Base-by-base conservation (phyloP, 2,113 vertebrate species). In the Notiomystis cincta region DNA sequence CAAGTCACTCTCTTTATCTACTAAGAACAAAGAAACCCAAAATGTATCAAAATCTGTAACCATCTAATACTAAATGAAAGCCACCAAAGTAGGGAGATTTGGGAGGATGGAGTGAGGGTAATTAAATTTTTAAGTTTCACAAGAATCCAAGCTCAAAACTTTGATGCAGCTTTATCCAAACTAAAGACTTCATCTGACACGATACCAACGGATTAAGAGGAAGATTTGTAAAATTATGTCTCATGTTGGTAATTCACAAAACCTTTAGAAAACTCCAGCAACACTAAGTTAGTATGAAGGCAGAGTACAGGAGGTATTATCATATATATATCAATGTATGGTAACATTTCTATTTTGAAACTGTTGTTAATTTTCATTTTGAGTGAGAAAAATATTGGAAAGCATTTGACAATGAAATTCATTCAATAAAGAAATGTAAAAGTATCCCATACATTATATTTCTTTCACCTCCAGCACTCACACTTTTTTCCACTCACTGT, bases 81-180 rank as follows among this genome's bases (percentile, higher is more conserved):
- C 3, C 31, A 25, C 17, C 28, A 70, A 65, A 67, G 33, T 54
- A 72, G 15, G 5, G 9, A 33, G 2, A 79, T 66, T 57, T 38
- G 7, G 14, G 10, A 14, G 7, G 11, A 11, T 31, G 5, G 3
- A 24, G 8, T 13, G 5, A 2, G 4, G 3, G 2, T 6, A 21
- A 6, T 56, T 53, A 57, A 65, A 47, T n/a, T 42, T 45, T 30
- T 30, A 31, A 24, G 7, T 28, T 90, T 58, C 47, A 21, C 15
- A 25, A 44, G 2, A 80, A 80, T 25, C 2, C 7, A 79, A 61
- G 16, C 11, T 20, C 42, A 85, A 66, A 75, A 54, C 58, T 66
- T 40, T 61, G n/a, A 88, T 37, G 31, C 21, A 70, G 42, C 11
- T 82, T 76, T 38, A 86, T 18, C 30, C 44, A 93, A 86, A 80